Conservation (phyloP, 2,888 invertebrate species). For the Biston betularia region DNA sequence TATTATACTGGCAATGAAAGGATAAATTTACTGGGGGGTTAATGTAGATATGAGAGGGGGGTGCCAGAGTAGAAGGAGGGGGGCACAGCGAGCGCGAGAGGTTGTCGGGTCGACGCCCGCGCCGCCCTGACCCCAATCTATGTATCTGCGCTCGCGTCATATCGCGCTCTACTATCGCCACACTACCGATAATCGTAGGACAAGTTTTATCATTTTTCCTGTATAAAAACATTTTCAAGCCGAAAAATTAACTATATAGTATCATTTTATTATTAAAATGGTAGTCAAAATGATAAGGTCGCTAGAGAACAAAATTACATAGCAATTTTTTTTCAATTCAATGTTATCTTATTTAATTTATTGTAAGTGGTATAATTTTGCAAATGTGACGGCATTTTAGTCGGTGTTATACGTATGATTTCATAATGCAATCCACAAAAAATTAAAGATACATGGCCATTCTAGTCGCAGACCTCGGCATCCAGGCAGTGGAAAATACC, state of each 20-base stretch:
- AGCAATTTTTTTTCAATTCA: not conserved
- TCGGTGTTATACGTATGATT: not conserved
- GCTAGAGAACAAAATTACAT: not conserved
- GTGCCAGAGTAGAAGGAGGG: slow-evolving; percentile 43
- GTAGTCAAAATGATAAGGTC: not conserved
- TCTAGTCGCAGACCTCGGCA: slow-evolving; percentile 63
- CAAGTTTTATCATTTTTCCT: slow-evolving; percentile 4
- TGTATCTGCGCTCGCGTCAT: slow-evolving; percentile 80
- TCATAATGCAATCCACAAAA: not conserved
- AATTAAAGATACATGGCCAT: slow-evolving; percentile 11
- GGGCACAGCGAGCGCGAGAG: slow-evolving; percentile 62
- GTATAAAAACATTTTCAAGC: not conserved
- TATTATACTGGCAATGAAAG: not conserved
- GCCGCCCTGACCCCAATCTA: slow-evolving; percentile 84
- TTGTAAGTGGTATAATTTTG: not conserved
- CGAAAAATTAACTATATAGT: too few species aligned
- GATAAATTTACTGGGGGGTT: slow-evolving; percentile 28
- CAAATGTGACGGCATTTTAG: not conserved
- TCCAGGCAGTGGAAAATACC: slow-evolving; percentile 84
- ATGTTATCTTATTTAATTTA: not conserved
- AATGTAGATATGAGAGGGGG: slow-evolving; percentile 42
- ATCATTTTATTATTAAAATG: too few species aligned
- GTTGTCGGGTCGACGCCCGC: slow-evolving; percentile 82
- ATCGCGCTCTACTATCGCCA: slow-evolving; percentile 64
- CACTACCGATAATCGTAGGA: slow-evolving; percentile 25